Evolutionary conservation across 2,113 vertebrate species (phyloP).

Genomic region (Bucco capensis): DNA sequence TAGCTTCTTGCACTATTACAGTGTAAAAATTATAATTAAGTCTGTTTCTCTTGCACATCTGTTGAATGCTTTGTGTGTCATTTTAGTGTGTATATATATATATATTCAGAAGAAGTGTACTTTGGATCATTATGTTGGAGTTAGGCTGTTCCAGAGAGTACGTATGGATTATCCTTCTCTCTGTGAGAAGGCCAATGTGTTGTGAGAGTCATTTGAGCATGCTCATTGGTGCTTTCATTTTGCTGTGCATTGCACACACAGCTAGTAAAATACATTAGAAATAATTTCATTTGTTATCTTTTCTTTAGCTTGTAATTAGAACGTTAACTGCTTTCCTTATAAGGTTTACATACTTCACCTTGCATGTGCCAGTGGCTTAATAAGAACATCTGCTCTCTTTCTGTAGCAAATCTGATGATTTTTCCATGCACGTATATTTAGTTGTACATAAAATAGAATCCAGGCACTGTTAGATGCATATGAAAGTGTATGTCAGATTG

Average conservation of each 20-base stretch:
- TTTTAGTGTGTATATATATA: too few species aligned
- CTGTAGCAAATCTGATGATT: conserved; percentile 39
- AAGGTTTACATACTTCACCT: conserved; percentile 62
- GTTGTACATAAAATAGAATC: conserved; percentile 51
- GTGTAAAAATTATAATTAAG: neutral
- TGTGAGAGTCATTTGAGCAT: neutral
- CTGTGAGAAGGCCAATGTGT: neutral
- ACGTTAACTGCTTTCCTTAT: conserved; percentile 17
- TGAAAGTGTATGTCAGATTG: conserved; percentile 48
- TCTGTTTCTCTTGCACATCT: neutral
- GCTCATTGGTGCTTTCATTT: neutral
- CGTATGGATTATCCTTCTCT: neutral
- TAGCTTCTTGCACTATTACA: neutral
- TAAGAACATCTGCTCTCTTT: conserved; percentile 72
- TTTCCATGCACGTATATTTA: conserved; percentile 58
- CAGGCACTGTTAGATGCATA: conserved; percentile 26
- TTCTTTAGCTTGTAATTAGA: conserved; percentile 40
- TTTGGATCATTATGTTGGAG: neutral
- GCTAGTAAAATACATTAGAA: conserved; percentile 43
- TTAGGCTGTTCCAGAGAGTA: neutral
- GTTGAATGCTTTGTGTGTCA: neutral
- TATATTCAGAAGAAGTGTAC: neutral
- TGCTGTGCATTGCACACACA: neutral
- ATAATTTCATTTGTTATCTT: conserved; percentile 46
- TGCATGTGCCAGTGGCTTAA: conserved; percentile 50